A percentile compares a stretch with the other conserved stretches of the same genome.
Conservation (phyloP, 2,888 invertebrate genomes). For the Leistus spinibarbis region DNA sequence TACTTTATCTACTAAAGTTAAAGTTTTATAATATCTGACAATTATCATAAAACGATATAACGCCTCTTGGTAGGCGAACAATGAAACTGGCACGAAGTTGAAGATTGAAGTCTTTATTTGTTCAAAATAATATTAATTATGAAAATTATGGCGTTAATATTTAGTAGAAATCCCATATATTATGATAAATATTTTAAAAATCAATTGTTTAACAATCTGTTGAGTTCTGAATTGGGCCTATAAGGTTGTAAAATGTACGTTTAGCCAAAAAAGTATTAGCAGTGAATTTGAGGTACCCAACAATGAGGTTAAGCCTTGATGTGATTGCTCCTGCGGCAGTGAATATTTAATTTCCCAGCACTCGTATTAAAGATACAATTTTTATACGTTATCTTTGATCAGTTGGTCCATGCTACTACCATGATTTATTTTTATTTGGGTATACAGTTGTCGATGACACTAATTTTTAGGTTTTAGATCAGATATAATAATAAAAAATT, state of each 20-base stretch:
- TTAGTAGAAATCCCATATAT: too few relatives aligned
- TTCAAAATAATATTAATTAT: too few relatives aligned
- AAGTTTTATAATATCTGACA: too few relatives aligned
- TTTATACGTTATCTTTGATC: slow-evolving; percentile 27
- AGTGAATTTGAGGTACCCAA: not conserved
- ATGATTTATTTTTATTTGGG: slow-evolving; percentile 25
- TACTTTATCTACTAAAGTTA: too few relatives aligned
- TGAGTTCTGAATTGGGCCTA: too few relatives aligned
- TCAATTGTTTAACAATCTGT: too few relatives aligned
- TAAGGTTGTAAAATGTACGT: not conserved
- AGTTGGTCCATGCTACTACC: slow-evolving; percentile 22
- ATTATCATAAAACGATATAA: too few relatives aligned
- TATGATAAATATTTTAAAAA: too few relatives aligned
- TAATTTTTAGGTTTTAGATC: slow-evolving; percentile 22
- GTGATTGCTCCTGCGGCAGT: slow-evolving; percentile 10
- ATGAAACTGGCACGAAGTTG: too few relatives aligned
- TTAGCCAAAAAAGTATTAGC: not conserved
- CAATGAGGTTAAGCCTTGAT: slow-evolving; percentile 29
- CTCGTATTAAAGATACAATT: slow-evolving; percentile 34
- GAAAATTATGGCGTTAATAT: too few relatives aligned
- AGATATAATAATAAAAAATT: not conserved
- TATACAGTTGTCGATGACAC: slow-evolving; percentile 20
- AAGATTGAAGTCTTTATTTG: too few relatives aligned
- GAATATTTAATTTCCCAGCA: slow-evolving; percentile 34
- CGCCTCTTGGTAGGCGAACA: too few relatives aligned